phyloP scores from a whole-genome alignment of 2,113 vertebrate species.

The Laticauda laticaudata region DNA sequence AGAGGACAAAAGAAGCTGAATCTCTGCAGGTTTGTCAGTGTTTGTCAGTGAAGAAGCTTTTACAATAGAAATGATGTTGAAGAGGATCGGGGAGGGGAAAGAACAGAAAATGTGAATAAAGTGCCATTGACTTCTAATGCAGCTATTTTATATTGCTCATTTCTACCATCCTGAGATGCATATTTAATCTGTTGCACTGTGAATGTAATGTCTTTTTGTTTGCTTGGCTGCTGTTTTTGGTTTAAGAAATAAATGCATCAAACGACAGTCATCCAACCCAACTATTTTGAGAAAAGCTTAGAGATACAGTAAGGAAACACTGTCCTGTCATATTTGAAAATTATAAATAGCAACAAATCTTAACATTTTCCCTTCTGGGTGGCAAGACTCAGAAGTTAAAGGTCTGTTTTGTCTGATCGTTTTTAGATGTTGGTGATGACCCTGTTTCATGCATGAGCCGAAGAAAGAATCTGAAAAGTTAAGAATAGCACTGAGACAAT shows the following conservation, averaged over 20 bases:
- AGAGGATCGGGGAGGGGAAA: not conserved
- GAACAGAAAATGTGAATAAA: constrained; percentile 12
- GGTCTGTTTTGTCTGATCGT: not conserved
- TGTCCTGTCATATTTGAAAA: not conserved
- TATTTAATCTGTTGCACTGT: constrained; percentile 42
- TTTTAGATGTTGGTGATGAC: not conserved
- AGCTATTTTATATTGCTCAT: constrained; percentile 33
- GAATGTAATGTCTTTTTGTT: constrained; percentile 42
- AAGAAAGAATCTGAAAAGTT: constrained; percentile 1
- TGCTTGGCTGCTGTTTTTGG: not conserved
- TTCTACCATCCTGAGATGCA: constrained; percentile 39
- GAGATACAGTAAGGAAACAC: constrained; percentile 29
- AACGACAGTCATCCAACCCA: constrained; percentile 31
- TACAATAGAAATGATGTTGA: constrained; percentile 36
- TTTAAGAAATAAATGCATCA: not conserved
- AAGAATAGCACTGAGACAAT: not conserved
- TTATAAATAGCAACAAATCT: not conserved
- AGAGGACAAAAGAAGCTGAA: constrained; percentile 54
- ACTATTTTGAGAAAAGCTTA: constrained; percentile 20
- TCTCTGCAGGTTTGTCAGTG: constrained; percentile 57
- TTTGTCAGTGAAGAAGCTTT: constrained; percentile 56
- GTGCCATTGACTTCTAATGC: constrained; percentile 30
- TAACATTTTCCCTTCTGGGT: not conserved
- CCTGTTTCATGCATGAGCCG: not conserved
- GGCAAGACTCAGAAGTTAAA: not conserved